These are phyloP conservation scores for Amiota communis DNA, from an alignment of 2,888 invertebrate genomes.

Conservation along the genomic window DNA sequence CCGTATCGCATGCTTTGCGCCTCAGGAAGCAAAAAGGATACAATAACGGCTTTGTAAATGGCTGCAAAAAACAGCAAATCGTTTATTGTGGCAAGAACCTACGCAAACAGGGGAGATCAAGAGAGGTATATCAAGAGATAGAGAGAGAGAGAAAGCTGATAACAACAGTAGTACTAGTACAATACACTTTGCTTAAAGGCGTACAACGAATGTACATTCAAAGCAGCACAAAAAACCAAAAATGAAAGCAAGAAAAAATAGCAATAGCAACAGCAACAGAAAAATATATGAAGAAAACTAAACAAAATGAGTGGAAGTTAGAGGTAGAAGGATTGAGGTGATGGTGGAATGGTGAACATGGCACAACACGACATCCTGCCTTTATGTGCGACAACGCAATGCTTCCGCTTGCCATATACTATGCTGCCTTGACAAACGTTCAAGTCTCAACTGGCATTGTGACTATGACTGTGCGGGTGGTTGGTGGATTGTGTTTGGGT, in stretches of 20 bases:
- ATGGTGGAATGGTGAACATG: neutral
- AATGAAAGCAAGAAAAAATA: neutral
- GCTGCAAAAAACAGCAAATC: neutral
- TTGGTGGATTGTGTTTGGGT: neutral
- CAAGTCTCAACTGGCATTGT: neutral
- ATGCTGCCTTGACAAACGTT: neutral
- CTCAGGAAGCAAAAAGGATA: conserved; percentile 58
- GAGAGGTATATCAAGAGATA: no score
- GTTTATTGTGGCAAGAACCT: no score
- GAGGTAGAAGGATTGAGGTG: no score
- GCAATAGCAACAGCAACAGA: neutral
- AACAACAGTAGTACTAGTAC: no score
- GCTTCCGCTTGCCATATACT: conserved; percentile 11
- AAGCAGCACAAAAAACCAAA: neutral
- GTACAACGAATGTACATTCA: no score
- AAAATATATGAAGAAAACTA: no score
- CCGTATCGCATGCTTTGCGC: conserved; percentile 33
- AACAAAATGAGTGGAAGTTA: no score
- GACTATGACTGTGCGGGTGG: neutral
- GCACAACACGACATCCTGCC: neutral
- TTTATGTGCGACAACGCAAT: neutral
- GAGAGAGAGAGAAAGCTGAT: no score
- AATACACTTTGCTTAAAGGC: no score
- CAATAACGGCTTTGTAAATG: conserved; percentile 43
- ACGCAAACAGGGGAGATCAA: no score